Percentiles rank a stretch among this genome's conserved stretches.
These are phyloP conservation scores for Ageneiosus marmoratus DNA, from an alignment of 2,113 vertebrate species.

Conservation along the genomic window DNA sequence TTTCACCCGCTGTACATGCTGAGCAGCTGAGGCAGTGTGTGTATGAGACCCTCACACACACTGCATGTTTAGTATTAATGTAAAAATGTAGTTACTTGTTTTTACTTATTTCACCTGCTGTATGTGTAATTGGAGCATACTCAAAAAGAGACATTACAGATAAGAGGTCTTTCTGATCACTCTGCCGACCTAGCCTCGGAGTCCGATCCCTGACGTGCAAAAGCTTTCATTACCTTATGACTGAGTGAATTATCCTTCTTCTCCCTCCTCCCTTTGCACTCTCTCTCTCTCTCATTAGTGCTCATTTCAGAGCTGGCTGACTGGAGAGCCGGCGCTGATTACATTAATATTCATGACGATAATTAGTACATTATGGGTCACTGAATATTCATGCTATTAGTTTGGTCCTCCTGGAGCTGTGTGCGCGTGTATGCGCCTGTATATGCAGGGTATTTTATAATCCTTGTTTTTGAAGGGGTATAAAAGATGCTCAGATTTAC, in stretches of 20 bases:
- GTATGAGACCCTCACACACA: not conserved
- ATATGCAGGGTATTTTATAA: slow-evolving; percentile 33
- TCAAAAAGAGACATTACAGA: slow-evolving; percentile 43
- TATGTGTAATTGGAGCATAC: slow-evolving; percentile 31
- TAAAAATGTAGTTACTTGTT: no score
- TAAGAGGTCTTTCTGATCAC: slow-evolving; percentile 68
- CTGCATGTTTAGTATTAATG: no score
- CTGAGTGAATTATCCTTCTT: slow-evolving; percentile 54
- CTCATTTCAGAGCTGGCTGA: slow-evolving; percentile 89
- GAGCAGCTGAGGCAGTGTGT: no score
- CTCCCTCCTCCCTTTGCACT: slow-evolving; percentile 20
- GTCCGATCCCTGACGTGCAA: slow-evolving; percentile 59
- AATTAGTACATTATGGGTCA: slow-evolving; percentile 98
- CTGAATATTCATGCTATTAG: slow-evolving; percentile 99
- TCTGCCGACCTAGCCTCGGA: slow-evolving; percentile 47
- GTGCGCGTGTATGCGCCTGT: slow-evolving; percentile 56
- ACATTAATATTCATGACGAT: slow-evolving; percentile 99
- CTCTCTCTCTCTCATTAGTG: slow-evolving; percentile 86
- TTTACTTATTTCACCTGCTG: no score
- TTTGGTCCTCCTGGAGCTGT: slow-evolving; percentile 87
- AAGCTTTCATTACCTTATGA: slow-evolving; percentile 55
- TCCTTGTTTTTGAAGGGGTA: slow-evolving; percentile 30
- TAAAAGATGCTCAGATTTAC: slow-evolving; percentile 37
- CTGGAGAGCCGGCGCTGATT: slow-evolving; percentile 84
- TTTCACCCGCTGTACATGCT: no score